phyloP scores from a whole-genome alignment of 2,113 vertebrate genomes.

The Burhinus oedicnemus region DNA sequence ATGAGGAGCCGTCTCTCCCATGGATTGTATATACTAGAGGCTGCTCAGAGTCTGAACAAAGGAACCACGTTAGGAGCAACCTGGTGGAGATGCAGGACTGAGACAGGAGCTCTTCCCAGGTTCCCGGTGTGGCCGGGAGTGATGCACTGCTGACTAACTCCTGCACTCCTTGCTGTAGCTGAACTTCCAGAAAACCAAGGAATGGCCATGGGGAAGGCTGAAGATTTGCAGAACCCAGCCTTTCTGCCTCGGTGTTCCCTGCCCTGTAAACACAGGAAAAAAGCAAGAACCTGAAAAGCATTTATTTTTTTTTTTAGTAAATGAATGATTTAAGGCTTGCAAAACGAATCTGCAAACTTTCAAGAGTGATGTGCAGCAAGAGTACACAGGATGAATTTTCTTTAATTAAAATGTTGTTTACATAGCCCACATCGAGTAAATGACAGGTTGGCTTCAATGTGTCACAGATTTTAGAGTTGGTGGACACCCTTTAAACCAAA shows the following conservation, averaged over 20 bases:
- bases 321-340: background rate
- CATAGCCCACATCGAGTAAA: background rate
- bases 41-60: background rate
- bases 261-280: background rate
- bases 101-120: background rate
- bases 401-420: background rate
- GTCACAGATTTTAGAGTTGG: background rate
- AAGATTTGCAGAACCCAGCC: background rate
- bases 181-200: background rate
- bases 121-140: accelerated
- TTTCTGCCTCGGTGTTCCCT: background rate
- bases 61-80: background rate
- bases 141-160: background rate
- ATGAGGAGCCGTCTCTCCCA: background rate
- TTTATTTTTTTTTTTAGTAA: background rate
- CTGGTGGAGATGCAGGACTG: background rate
- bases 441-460: background rate
- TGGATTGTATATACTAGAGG: background rate
- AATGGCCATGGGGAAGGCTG: background rate
- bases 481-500: background rate
- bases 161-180: background rate
- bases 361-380: background rate
- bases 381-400: background rate
- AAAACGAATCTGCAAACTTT: background rate
- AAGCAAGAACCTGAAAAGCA: background rate